Evolutionary conservation across 2,888 invertebrate genomes (phyloP).

Genomic region (Tethea ocularis): DNA sequence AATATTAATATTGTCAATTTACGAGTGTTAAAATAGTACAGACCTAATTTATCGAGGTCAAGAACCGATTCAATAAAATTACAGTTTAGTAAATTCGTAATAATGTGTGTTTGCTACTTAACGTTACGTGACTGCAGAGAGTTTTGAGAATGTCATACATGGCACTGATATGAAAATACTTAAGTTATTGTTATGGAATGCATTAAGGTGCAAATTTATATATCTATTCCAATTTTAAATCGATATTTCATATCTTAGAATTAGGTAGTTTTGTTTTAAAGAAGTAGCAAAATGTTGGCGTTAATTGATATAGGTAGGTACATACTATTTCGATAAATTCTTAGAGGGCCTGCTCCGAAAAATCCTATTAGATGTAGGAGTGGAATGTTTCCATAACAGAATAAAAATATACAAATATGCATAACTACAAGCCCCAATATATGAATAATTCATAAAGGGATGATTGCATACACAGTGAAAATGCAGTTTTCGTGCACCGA

Average conservation of each 20-base stretch:
- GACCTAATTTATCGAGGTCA: neutral
- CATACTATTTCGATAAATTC: neutral
- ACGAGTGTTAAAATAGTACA: neutral
- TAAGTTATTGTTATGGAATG: slow-evolving; percentile 42
- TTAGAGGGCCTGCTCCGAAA: too few species aligned
- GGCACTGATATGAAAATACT: slow-evolving; percentile 51
- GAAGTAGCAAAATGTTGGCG: neutral
- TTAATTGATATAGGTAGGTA: too few species aligned
- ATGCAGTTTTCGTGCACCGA: neutral
- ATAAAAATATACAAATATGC: neutral
- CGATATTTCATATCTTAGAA: neutral
- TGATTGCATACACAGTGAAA: neutral
- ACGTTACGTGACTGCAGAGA: slow-evolving; percentile 59
- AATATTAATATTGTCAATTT: neutral
- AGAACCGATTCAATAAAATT: slow-evolving; percentile 14
- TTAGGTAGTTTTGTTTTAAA: neutral
- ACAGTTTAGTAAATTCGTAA: slow-evolving; percentile 1
- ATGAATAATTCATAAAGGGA: neutral
- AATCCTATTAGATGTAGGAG: too few species aligned
- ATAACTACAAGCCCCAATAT: neutral
- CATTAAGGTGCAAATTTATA: slow-evolving; percentile 49
- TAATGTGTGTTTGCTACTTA: slow-evolving; percentile 38
- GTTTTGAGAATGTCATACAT: slow-evolving; percentile 61
- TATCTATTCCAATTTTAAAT: neutral
- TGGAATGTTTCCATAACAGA: neutral